Evolutionary conservation across 2,888 invertebrate genomes (phyloP).

Genomic region (Itoplectis maculator): DNA sequence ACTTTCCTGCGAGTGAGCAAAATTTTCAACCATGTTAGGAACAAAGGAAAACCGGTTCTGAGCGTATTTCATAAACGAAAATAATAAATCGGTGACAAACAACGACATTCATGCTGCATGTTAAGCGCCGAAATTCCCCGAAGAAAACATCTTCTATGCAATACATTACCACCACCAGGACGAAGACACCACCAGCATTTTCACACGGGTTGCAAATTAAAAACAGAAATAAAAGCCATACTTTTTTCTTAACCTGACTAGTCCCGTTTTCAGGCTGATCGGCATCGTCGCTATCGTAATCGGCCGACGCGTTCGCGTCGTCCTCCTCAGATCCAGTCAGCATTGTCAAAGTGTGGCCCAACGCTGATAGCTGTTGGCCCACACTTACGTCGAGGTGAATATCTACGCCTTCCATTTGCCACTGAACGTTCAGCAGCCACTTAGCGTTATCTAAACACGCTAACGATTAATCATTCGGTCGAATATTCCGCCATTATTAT

Average conservation of each 20-base stretch:
- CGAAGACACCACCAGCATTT: constrained; percentile 37
- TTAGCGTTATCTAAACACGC: constrained; percentile 93
- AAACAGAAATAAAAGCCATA: constrained; percentile 75
- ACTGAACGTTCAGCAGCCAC: constrained; percentile 98
- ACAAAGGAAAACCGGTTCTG: constrained; percentile 21
- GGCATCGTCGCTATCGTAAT: constrained; percentile 92
- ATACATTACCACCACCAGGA: constrained; percentile 65
- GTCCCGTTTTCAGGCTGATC: constrained; percentile 88
- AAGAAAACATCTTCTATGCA: neutral
- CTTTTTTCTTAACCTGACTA: constrained; percentile 84
- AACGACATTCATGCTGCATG: neutral
- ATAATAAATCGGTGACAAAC: neutral
- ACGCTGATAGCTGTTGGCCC: constrained; percentile 96
- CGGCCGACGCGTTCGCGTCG: constrained; percentile 89
- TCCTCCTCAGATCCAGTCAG: constrained; percentile 96
- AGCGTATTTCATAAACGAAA: neutral
- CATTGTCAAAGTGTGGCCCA: constrained; percentile 98
- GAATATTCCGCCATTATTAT: neutral
- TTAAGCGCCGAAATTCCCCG: neutral
- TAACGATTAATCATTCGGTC: constrained; percentile 48
- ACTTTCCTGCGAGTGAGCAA: constrained; percentile 86
- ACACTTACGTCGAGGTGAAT: constrained; percentile 98
- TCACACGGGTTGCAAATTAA: constrained; percentile 55
- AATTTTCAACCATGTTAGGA: neutral
- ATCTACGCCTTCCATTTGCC: constrained; percentile 99